Evolutionary conservation across 2,888 invertebrate species (phyloP), one percentile per base, ranked within the genome.

Genomic region (Limnephilus lunatus): DNA sequence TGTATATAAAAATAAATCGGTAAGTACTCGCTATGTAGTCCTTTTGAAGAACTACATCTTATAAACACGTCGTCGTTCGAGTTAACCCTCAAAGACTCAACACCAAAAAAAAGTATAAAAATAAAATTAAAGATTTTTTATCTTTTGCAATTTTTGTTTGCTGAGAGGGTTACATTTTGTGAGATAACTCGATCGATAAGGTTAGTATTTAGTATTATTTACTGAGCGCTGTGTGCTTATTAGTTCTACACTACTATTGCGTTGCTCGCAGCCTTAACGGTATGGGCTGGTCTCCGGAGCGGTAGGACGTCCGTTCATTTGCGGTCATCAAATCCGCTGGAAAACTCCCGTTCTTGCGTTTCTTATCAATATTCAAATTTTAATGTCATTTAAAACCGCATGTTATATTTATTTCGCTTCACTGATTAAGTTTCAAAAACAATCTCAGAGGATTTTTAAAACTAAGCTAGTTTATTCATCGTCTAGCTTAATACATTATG

Each of bases 211-310:
- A 68, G 25, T 86, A 86, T 86, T 86, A 86, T 86, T 86, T 44
- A 86, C 25, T 35, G 35, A 30, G 48, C 31, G 39, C 81, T 89
- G 81, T 32, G 31, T 30, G 35, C 81, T 90, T 87, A 92, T 44
- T 91, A 35, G 48, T 92, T 82, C 81, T 48, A 89, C 80, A 89
- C 92, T 92, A 92, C 85, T 92, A 92, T 92, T 92, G 92, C 92
- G 85, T 92, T 92, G 92, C 89, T 85, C 89, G 85, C 80, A 85
- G 81, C 81, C 35, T 32, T 89, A 89, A 89, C 89, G 89, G 89
- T 89, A 89, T 44, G 44, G 81, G 30, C n/a, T 35, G 80, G 89
- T 25, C 39, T 81, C 14, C n/a, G 19, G 81, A 44, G n/a, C 81
- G 30, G 44, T 81, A n/a, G 89, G 81, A 89, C 81, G 81, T 89